Evolutionary conservation across 2,113 vertebrate genomes (phyloP), one percentile per base, ranked within the genome.

Genomic region (Seriola rivoliana): DNA sequence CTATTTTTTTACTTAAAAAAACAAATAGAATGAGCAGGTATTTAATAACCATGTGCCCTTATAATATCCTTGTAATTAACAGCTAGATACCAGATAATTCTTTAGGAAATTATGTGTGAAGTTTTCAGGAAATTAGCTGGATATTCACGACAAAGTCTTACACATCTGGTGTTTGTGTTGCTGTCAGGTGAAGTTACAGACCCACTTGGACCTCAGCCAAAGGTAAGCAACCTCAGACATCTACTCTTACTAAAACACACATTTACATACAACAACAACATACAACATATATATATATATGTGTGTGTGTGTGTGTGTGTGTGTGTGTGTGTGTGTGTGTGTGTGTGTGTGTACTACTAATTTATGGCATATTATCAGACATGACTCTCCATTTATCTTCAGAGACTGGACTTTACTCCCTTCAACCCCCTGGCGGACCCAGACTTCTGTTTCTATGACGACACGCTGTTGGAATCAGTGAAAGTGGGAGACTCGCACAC

Each of bases 351-450:
- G 2, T 23, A 48, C 14, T 48, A 0, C 9, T 25, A 38, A 29
- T 40, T 48, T 16, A 67, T 38, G 9, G 40, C 40, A 8, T 42
- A 42, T 11, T 42, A 42, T 42, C 40, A 42, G 40, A 42, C 12
- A 23, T 57, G 36, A 21, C 11, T 38, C 25, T 50, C 0, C 14
- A 0, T 55, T 50, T 14, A 16, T 75, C 48, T 73, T 79, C 93
- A 97, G 88, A 96, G 96, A 0, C 85, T 99, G 1, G 96, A 98
- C 93, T 99, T 99, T 90, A 96, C 95, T 76, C 81, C 88, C 44
- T 97, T 97, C 92, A 99, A 98, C 92, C 94, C 96, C 0, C 93
- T 98, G 93, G 97, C 97, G 0, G 97, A 97, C 84, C 95, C 93
- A 0, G 89, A 87, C 66, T 98, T 99, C 92, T 93, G 95, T 40